Evolutionary conservation across 2,888 invertebrate genomes (phyloP), one percentile per base, ranked within the genome.

Genomic region (Tridacna gigas): DNA sequence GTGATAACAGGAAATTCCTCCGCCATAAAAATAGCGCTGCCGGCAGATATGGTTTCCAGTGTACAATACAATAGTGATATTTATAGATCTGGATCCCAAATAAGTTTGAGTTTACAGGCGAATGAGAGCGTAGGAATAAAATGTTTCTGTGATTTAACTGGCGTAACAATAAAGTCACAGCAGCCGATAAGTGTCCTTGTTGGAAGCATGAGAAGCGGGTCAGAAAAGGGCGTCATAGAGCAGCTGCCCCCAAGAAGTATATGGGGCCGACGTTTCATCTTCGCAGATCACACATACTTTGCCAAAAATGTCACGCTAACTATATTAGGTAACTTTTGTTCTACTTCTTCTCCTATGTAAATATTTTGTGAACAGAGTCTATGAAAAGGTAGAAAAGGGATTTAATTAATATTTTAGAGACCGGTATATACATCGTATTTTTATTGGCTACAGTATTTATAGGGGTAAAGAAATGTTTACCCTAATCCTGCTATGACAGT

Each of bases 61-160:
- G 60, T 87, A 18, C 13, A 51, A 56, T 60, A 79, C 61, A 77
- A 81, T 26, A 81, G 71, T 12, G 60, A 45, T 12, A 61, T 67
- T 22, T 81, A 83, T 26, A 63, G 65, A 28, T 74, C 66, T 26
- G 82, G 79, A 60, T 75, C 82, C 15, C 80, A n/a, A 25, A 12
- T 87, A 5, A 82, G 69, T 26, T n/a, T 87, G 22, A n/a, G 76
- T 7, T 78, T 88, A 56, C 60, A 66, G 13, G 75, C 77, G 47
- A 77, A 78, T 45, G 81, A 81, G 45, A 69, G 73, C 13, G 25
- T 82, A 11, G 83, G 77, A 37, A 61, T 88, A 13, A 69, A 65
- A n/a, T 84, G 84, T 65, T 48, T 45, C 20, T 88, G 88, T 78
- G 85, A 88, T 80, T 56, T 86, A 28, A 77, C 88, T n/a, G 86